Evolutionary conservation across 2,888 invertebrate species (phyloP), one percentile per base, ranked within the genome.

Genomic region (Ferrisia virgata): DNA sequence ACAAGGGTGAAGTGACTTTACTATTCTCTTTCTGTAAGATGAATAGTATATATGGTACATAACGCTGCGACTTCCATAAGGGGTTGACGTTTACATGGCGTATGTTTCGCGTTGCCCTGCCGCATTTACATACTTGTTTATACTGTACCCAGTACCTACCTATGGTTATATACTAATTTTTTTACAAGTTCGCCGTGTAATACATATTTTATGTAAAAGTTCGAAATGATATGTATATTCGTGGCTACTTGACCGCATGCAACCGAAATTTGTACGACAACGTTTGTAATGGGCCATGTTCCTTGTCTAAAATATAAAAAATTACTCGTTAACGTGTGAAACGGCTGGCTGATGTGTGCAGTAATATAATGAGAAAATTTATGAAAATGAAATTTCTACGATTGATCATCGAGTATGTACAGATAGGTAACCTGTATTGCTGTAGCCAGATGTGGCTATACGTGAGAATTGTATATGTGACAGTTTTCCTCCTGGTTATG

Each of bases 101-200:
- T 33, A 6, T 33, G 72, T 72, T 33, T 72, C 33, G 72, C 72
- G 33, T 33, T 72, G 2, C 28, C n/a, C n/a, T n/a, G 47, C 47
- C 33, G 33, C 72, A 72, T 72, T 72, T 72, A 33, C 72, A 72
- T 72, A 72, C 72, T 72, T 33, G 72, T 72, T 72, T 33, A 25
- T 31, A n/a, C n/a, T n/a, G n/a, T n/a, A n/a, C n/a, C n/a, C n/a
- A n/a, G n/a, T n/a, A n/a, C n/a, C n/a, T n/a, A n/a, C n/a, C n/a
- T n/a, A n/a, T 33, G 33, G 1, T 6, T 33, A 13, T 33, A 33
- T 72, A 33, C 72, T 72, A 72, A 72, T 72, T 72, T 72, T 72
- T 72, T 72, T 72, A 64, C 72, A 72, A 72, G 6, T 72, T 72
- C 2, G 15, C 25, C 72, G 33, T 72, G 72, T 72, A 6, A 47